Percentiles rank a stretch among this genome's conserved stretches.
These are phyloP conservation scores for Dasysyrphus tricinctus DNA, from an alignment of 2,888 invertebrate genomes.

Conservation along the genomic window DNA sequence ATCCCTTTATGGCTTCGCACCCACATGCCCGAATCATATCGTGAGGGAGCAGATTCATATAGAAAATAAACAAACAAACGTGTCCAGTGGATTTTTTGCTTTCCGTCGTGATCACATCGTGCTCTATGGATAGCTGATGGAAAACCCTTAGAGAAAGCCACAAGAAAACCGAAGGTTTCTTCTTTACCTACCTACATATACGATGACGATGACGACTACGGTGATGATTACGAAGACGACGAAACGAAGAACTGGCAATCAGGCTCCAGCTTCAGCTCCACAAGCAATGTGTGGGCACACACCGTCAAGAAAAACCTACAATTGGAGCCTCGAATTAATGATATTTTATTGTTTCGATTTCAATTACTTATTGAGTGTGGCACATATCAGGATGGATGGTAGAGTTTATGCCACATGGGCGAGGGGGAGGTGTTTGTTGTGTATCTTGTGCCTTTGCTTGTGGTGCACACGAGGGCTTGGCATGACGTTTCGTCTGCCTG, in stretches of 20 bases:
- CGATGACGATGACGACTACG: constrained; percentile 35
- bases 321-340: constrained; percentile 75
- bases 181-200: background rate
- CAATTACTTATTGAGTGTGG: constrained; percentile 74
- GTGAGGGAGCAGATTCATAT: constrained; percentile 69
- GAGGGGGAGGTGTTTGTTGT: constrained; percentile 34
- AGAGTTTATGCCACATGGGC: constrained; percentile 24
- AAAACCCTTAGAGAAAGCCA: constrained; percentile 70
- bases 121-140: constrained; percentile 58
- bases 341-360: constrained; percentile 76
- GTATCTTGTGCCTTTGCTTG: background rate
- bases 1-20: constrained; percentile 75
- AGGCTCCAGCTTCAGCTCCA: constrained; percentile 3
- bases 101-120: constrained; percentile 63
- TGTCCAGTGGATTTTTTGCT: constrained; percentile 60
- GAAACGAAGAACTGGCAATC: constrained; percentile 56
- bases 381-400: constrained; percentile 48
- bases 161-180: background rate
- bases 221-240: constrained; percentile 31
- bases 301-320: constrained; percentile 65
- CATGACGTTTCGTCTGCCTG: constrained; percentile 66
- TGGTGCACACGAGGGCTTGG: constrained; percentile 66
- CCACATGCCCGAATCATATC: constrained; percentile 65
- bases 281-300: constrained; percentile 70
- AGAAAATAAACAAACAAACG: constrained; percentile 46